Conservation (phyloP, 2,113 vertebrate genomes). For the Calcarius ornatus region DNA sequence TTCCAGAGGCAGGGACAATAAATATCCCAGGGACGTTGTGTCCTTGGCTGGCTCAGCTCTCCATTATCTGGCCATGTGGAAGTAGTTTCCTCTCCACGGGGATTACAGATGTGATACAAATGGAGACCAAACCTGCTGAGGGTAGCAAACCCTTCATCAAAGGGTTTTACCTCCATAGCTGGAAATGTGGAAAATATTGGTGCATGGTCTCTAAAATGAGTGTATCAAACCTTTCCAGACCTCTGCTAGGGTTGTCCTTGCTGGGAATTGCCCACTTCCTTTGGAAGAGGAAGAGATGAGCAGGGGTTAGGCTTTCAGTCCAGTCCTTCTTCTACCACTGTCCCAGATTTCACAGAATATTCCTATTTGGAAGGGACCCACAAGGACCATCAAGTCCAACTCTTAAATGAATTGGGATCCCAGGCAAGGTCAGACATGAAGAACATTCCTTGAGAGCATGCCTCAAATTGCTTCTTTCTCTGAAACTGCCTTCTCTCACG, state of each 20-base stretch:
- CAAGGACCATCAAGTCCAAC: background rate
- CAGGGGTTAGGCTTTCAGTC: background rate
- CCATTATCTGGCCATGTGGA: background rate
- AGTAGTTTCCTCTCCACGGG: background rate
- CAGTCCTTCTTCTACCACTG: background rate
- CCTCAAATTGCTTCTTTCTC: background rate
- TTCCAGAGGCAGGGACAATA: background rate
- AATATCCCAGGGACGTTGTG: rapidly evolving
- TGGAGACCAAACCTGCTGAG: background rate
- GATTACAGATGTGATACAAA: background rate
- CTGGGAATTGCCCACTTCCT: background rate
- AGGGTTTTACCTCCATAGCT: background rate
- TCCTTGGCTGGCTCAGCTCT: background rate
- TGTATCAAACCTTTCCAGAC: background rate
- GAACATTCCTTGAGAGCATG: background rate
- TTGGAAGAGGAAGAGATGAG: background rate
- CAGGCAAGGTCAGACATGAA: background rate
- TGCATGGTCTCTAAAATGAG: background rate
- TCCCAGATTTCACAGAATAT: background rate
- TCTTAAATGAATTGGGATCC: background rate
- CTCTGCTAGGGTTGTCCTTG: background rate
- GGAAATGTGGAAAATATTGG: background rate
- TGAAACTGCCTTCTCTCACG: background rate
- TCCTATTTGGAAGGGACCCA: background rate
- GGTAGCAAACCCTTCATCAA: background rate